phyloP scores from a whole-genome alignment of 2,113 vertebrate species.

The Synchiropus splendidus region DNA sequence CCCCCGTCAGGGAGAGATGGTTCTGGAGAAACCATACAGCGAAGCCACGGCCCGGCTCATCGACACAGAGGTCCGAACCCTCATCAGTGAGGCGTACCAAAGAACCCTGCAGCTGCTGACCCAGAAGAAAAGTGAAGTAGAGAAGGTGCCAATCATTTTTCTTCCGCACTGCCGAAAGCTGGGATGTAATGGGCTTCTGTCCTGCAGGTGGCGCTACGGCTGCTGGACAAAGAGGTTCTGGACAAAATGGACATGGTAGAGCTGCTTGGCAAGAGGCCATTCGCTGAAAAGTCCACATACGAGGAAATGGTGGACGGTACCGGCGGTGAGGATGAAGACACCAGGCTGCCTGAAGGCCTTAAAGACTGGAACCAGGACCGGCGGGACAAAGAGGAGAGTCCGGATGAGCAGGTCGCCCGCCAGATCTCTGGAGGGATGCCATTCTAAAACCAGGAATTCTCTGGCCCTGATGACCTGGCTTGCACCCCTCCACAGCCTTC shows the following conservation, averaged over 20 bases:
- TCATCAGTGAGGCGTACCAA: conserved; percentile 79
- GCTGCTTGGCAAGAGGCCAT: conserved; percentile 83
- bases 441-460: conserved; percentile 54
- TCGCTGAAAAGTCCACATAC: conserved; percentile 89
- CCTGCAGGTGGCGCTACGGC: conserved; percentile 82
- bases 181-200: conserved; percentile 2
- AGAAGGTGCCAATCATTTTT: conserved; percentile 74
- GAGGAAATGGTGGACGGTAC: conserved; percentile 98
- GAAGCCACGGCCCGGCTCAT: conserved; percentile 91
- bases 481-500: background rate
- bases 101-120: conserved; percentile 75
- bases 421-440: conserved; percentile 75
- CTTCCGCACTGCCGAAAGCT: no score
- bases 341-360: conserved; percentile 84
- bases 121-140: conserved; percentile 80
- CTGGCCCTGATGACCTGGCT: background rate
- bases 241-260: conserved; percentile 93
- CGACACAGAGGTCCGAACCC: conserved; percentile 79
- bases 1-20: conserved; percentile 89
- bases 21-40: conserved; percentile 94
- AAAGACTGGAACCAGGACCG: conserved; percentile 96
- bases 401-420: conserved; percentile 71
- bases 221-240: conserved; percentile 90
- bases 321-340: conserved; percentile 89
- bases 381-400: conserved; percentile 71